Base-by-base conservation (phyloP, 2,113 vertebrate species). In the Coturnix japonica region DNA sequence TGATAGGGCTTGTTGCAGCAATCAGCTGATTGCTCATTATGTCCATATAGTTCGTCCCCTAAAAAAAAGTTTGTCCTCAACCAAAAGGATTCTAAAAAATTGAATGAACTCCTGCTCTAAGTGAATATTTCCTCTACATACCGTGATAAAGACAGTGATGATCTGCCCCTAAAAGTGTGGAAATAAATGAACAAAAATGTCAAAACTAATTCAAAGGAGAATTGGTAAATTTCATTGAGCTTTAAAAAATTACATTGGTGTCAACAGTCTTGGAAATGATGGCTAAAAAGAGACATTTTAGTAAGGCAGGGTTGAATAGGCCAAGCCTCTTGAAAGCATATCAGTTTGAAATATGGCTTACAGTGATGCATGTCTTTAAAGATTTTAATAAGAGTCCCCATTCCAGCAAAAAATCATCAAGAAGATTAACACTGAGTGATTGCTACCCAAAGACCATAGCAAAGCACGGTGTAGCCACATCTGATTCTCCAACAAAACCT, bases 51-150 rank as follows among this genome's bases (percentile, higher is more conserved):
- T 39, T 67, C 37, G 5, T 25, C 41, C 39, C 23, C 31, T 51
- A 28, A 72, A 33, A 71, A 71, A 39, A 92, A 70, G 89, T 93
- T 89, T 91, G 30, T 43, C 16, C 61, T 87, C 35, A 76, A 64
- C 13, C 4, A 49, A 26, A 26, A 43, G n/a, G 18, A 86, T 86
- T 71, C 57, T 49, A 41, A 74, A 82, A 81, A 87, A 15, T 14
- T 35, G 35, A 91, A 70, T 51, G 11, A 80, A 81, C 49, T 88
- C 73, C 30, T 78, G 21, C 0, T 0, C 44, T 64, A 73, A 81
- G 19, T 26, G 69, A 13, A 9, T 33, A 87, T 63, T 13, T 65
- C 63, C 26, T 74, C 53, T 77, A 43, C 65, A 56, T 64, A 75
- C 39, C 21, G 31, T 17, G 43, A 64, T 47, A 84, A 86, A 64